A percentile compares a stretch with the other conserved stretches of the same genome.
phyloP scores from a whole-genome alignment of 2,888 invertebrate genomes.

The Phragmatobia fuliginosa region DNA sequence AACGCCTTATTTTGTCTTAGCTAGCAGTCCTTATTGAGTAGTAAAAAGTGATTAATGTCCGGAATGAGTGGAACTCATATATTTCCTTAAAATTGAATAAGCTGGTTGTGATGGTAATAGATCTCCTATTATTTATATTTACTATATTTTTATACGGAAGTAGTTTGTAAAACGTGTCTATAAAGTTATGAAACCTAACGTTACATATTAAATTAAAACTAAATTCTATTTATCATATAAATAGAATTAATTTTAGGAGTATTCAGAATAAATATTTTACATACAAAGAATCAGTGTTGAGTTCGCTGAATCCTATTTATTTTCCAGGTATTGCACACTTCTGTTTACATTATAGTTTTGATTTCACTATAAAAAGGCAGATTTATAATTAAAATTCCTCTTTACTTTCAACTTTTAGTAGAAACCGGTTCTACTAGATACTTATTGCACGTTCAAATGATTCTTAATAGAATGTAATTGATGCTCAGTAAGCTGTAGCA shows the following conservation, averaged over 20 bases:
- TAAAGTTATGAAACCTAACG: neutral
- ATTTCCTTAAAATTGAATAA: too few relatives aligned
- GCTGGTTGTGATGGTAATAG: too few relatives aligned
- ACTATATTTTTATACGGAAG: neutral
- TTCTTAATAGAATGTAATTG: constrained; percentile 28
- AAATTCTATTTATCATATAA: too few relatives aligned
- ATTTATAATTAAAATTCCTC: neutral
- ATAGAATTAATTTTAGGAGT: too few relatives aligned
- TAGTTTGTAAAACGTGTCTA: neutral
- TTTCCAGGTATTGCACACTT: neutral
- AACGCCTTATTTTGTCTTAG: too few relatives aligned
- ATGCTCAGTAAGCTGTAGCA: constrained; percentile 47
- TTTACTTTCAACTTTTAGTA: constrained; percentile 9
- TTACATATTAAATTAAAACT: too few relatives aligned
- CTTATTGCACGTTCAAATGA: constrained; percentile 18
- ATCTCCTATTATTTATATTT: neutral
- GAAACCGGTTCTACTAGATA: constrained; percentile 9
- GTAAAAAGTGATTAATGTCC: too few relatives aligned
- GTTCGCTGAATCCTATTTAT: neutral
- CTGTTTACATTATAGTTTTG: neutral
- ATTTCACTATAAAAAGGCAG: neutral
- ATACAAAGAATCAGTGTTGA: neutral
- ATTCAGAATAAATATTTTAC: too few relatives aligned
- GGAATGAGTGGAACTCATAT: too few relatives aligned
- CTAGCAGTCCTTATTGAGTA: too few relatives aligned